Base-by-base conservation (phyloP, 1,140 invertebrate species). In the Doryteuthis pealeii region DNA sequence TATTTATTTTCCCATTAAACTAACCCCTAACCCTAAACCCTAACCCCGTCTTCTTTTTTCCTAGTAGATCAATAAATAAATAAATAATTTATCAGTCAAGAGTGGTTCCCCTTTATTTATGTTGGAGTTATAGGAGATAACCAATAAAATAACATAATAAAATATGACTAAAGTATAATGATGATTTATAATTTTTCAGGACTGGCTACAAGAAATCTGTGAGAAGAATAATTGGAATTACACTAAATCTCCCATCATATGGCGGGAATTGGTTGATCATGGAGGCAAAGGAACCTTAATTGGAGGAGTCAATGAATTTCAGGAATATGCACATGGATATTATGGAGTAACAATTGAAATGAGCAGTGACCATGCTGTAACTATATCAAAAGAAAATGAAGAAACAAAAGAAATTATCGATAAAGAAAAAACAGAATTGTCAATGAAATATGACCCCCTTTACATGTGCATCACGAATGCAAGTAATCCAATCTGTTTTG, bases 211-310 rank as follows among this genome's bases (percentile, higher is more conserved):
- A 45, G 45, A 81, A 30, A 81, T 80, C 8, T 88, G 86, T 67
- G 69, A 78, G 49, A 76, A 82, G 65, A 80, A 83, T 73, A 83
- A 84, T 22, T 89, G 86, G 86, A 73, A 75, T 1, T 82, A 87
- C 76, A 74, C 72, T 8, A 81, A 82, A 70, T 89, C 87, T 0
- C 88, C 88, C 30, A 75, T 89, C n/a, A 79, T 88, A n/a, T 89
- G 88, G 88, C 72, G 88, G 31, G 88, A 89, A 76, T 68, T 89
- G 67, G 83, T 88, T 26, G 86, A 88, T 72, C 76, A 86, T 30
- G 88, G 88, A 31, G 87, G 88, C 3, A 88, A 88, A 77, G 86
- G 86, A n/a, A 83, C 87, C n/a, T 79, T 88, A 10, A 87, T 89
- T 70, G 88, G 88, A 54, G 87, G 84, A 40, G 82, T 84, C 1